Conservation (phyloP, 2,888 invertebrate species). For the Conus canariensis region DNA sequence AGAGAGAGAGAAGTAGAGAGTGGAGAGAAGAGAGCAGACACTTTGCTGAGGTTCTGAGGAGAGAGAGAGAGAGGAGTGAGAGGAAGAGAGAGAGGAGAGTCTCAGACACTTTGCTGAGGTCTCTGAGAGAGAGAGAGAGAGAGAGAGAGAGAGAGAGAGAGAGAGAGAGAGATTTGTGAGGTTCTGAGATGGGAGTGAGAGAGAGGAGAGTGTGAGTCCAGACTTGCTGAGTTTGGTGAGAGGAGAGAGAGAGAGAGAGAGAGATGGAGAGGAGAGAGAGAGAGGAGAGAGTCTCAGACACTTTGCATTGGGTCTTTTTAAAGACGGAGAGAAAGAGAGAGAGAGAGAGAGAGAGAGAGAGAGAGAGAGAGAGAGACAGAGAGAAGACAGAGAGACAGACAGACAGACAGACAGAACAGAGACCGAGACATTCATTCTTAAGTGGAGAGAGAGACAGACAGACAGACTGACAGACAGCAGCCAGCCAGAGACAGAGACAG, state of each 20-base stretch:
- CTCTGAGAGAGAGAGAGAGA: neutral
- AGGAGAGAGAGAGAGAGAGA: neutral
- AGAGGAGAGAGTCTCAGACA: neutral
- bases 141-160: conserved; percentile 11
- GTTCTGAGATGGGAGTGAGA: too few relatives aligned
- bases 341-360: conserved; percentile 1
- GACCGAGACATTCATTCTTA: neutral
- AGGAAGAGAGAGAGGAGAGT: too few relatives aligned
- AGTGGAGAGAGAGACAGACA: neutral
- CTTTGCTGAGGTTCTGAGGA: too few relatives aligned
- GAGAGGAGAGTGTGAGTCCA: too few relatives aligned
- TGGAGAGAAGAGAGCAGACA: neutral
- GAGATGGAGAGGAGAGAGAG: neutral
- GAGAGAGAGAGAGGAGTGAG: neutral
- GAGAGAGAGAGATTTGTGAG: too few relatives aligned
- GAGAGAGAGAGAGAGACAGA: neutral
- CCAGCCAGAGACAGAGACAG: neutral
- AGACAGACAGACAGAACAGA: neutral
- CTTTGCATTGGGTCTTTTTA: too few relatives aligned
- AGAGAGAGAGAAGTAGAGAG: neutral
- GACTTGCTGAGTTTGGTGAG: too few relatives aligned
- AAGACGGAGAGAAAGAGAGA: neutral
- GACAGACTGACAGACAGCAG: neutral
- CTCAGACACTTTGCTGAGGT: too few relatives aligned
- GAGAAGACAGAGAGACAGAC: conserved; percentile 2